Percentiles rank a stretch among this genome's conserved stretches.
phyloP scores from a whole-genome alignment of 37 sponge, comb jelly and placozoan species.

The Corticium candelabrum region DNA sequence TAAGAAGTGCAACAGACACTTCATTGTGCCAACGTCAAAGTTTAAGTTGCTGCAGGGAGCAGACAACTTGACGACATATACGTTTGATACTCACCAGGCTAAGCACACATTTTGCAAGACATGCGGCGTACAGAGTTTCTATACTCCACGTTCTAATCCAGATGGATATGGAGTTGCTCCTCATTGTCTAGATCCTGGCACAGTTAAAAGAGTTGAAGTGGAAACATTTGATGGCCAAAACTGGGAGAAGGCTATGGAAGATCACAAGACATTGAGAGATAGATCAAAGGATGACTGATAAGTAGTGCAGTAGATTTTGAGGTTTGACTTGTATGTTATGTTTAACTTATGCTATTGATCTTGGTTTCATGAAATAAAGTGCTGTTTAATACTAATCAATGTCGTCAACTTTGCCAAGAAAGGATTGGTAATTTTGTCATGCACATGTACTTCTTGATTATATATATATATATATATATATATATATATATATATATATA shows the following conservation, averaged over 20 bases:
- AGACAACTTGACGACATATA: constrained; percentile 60
- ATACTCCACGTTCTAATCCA: constrained; percentile 88
- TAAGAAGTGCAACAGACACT: constrained; percentile 82
- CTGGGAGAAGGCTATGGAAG: constrained; percentile 60
- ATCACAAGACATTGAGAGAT: constrained; percentile 22
- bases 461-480: no score
- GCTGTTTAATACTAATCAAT: no score
- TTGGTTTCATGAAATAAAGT: no score
- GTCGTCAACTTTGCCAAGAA: no score
- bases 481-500: no score
- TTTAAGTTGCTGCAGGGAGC: constrained; percentile 41
- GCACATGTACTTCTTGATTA: no score
- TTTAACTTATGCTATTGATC: no score
- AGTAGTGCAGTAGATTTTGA: no score
- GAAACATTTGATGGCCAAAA: constrained; percentile 64
- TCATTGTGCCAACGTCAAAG: constrained; percentile 70
- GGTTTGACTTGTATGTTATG: no score
- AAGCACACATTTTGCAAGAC: constrained; percentile 84
- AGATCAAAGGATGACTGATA: constrained; percentile 41
- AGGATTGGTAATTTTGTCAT: no score
- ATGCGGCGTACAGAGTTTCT: constrained; percentile 95
- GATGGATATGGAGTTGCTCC: constrained; percentile 69
- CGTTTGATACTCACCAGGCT: constrained; percentile 82
- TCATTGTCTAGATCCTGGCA: constrained; percentile 61
- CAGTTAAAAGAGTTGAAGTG: constrained; percentile 13